phyloP scores from a whole-genome alignment of 2,888 invertebrate species.

The Carpatolechia fugitivella region DNA sequence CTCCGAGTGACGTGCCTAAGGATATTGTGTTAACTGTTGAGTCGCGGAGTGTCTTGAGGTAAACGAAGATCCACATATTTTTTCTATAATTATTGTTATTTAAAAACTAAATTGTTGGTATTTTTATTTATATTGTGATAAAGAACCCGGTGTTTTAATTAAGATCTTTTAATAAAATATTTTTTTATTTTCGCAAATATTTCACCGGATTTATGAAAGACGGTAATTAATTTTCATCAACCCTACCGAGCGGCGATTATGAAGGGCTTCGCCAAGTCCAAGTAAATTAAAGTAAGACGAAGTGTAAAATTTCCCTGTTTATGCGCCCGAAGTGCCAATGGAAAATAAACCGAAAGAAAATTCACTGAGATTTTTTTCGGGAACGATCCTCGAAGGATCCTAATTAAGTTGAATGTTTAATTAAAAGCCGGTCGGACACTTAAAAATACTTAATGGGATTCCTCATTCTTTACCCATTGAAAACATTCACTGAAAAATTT shows the following conservation, averaged over 20 bases:
- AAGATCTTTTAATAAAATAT: no score
- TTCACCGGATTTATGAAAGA: not conserved
- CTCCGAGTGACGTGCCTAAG: not conserved
- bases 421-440: not conserved
- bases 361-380: not conserved
- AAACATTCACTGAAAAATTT: no score
- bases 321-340: not conserved
- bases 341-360: not conserved
- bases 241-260: not conserved
- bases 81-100: no score
- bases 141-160: no score
- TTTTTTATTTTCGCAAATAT: no score
- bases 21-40: not conserved
- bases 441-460: not conserved
- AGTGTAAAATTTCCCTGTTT: slow-evolving; percentile 4
- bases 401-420: not conserved
- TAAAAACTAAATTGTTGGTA: no score
- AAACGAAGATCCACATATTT: not conserved
- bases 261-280: not conserved
- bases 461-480: no score
- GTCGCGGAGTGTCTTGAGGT: not conserved
- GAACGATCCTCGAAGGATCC: not conserved
- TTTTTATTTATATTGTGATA: no score
- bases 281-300: not conserved
- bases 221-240: slow-evolving; percentile 1